These are phyloP conservation scores for Thera britannica DNA, from an alignment of 2,888 invertebrate genomes.

Conservation along the genomic window DNA sequence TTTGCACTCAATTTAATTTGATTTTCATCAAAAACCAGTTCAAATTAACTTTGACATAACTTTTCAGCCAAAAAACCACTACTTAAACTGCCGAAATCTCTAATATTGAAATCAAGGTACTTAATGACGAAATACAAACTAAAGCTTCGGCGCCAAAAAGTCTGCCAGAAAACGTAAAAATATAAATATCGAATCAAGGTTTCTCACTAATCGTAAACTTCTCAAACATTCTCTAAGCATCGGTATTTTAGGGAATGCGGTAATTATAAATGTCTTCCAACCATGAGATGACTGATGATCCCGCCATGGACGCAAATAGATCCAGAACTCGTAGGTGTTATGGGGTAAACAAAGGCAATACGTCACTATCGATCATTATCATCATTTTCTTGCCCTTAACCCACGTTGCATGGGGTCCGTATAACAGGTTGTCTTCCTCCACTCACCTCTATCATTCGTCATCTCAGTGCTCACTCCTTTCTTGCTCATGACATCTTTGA, in stretches of 20 bases:
- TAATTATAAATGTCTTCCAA: not conserved
- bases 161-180: constrained; percentile 18
- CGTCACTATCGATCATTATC: no score
- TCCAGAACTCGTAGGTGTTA: no score
- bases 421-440: no score
- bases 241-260: not conserved
- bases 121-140: constrained; percentile 7
- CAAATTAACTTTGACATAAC: not conserved
- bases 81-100: not conserved
- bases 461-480: no score
- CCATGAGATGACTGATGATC: constrained; percentile 26
- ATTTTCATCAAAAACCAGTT: not conserved
- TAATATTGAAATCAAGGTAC: not conserved
- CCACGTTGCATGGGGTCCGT: no score
- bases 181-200: constrained; percentile 20
- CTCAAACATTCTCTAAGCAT: no score
- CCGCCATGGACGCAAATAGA: not conserved
- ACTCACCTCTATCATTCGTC: no score
- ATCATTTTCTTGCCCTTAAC: no score
- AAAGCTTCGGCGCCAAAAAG: constrained; percentile 21
- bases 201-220: not conserved
- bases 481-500: no score
- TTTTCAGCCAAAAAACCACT: not conserved
- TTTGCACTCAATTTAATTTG: not conserved
- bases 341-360: no score